Evolutionary conservation across 2,113 vertebrate species (phyloP).

Genomic region (Sisor rabdophorus): DNA sequence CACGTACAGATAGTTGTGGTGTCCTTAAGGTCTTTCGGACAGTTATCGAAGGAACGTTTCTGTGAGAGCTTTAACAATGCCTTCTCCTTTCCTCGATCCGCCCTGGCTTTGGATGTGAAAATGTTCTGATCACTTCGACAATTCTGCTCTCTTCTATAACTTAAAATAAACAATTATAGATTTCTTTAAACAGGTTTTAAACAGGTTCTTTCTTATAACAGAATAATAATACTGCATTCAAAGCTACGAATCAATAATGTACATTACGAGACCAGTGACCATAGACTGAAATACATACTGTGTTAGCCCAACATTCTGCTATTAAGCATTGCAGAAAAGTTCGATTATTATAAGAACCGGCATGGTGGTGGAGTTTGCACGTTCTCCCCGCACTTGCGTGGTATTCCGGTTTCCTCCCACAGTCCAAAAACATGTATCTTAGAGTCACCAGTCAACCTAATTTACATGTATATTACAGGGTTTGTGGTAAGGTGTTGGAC

Average conservation of each 20-base stretch:
- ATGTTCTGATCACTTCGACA: background rate
- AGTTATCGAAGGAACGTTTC: background rate
- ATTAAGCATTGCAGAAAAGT: background rate
- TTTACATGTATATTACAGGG: too few relatives aligned
- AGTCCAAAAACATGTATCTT: too few relatives aligned
- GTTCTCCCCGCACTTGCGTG: too few relatives aligned
- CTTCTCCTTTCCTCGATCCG: slow-evolving; percentile 8
- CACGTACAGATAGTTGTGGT: slow-evolving; percentile 26
- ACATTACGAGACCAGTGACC: background rate
- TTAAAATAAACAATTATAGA: slow-evolving; percentile 1
- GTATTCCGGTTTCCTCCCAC: too few relatives aligned
- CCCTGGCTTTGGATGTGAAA: background rate
- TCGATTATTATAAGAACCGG: background rate
- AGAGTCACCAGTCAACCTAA: too few relatives aligned
- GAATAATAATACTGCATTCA: background rate
- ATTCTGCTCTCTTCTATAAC: slow-evolving; percentile 4
- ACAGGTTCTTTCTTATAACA: background rate
- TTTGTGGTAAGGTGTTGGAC: too few relatives aligned
- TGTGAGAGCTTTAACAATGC: background rate
- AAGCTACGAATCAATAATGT: too few relatives aligned
- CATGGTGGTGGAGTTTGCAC: too few relatives aligned
- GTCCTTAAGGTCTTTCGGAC: background rate
- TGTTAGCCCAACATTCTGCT: background rate
- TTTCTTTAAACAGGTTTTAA: slow-evolving; percentile 1
- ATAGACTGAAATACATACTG: background rate